Conservation (phyloP, 1,140 invertebrate species). For the Drosophila sturtevanti region DNA sequence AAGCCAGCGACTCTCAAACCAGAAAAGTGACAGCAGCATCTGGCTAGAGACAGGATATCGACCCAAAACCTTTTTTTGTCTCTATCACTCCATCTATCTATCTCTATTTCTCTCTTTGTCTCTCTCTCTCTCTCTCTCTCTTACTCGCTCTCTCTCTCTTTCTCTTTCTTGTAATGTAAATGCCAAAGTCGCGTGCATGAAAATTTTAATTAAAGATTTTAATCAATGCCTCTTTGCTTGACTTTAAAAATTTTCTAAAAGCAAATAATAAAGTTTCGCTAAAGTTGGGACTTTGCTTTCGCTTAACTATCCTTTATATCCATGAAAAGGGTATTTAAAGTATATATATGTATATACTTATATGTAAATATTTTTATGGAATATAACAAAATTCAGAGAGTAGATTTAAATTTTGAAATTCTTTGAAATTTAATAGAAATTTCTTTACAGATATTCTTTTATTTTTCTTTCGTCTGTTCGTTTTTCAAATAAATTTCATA, state of each 20-base stretch:
- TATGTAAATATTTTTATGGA: no score
- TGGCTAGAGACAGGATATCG: slow-evolving; percentile 3
- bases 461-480: background rate
- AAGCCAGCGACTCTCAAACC: slow-evolving; percentile 15
- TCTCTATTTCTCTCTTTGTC: background rate
- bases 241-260: background rate
- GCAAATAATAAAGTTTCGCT: background rate
- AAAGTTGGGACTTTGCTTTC: background rate
- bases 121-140: background rate
- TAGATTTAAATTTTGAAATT: background rate
- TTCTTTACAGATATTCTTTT: background rate
- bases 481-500: background rate
- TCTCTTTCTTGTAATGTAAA: background rate
- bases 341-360: no score
- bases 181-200: slow-evolving; percentile 14
- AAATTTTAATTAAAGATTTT: slow-evolving; percentile 19
- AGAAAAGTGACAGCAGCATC: slow-evolving; percentile 30
- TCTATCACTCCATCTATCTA: background rate
- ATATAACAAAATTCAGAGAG: background rate
- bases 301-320: no score
- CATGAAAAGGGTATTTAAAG: no score
- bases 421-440: background rate
- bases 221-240: slow-evolving; percentile 8
- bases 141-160: no score
- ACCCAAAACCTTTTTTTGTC: background rate